Evolutionary conservation across 2,113 vertebrate species (phyloP).

Genomic region (Pitta sordida): DNA sequence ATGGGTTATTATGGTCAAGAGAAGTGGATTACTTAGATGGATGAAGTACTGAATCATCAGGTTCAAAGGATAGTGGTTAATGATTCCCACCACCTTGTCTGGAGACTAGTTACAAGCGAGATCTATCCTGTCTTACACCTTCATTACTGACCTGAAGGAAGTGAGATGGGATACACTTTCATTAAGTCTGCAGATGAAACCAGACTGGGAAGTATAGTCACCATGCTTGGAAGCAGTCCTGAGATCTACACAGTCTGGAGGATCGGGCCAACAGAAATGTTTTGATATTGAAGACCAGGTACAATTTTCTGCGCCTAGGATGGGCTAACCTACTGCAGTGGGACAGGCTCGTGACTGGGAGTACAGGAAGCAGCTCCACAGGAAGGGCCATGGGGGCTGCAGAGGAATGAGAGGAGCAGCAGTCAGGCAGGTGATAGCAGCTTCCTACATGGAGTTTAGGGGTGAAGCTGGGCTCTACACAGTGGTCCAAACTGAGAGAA

Average conservation of each 20-base stretch:
- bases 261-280: neutral
- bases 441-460: neutral
- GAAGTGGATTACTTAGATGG: neutral
- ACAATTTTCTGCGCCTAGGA: neutral
- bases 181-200: neutral
- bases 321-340: neutral
- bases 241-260: neutral
- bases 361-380: neutral
- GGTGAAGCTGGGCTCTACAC: neutral
- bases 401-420: neutral
- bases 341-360: neutral
- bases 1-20: neutral
- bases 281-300: neutral
- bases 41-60: neutral
- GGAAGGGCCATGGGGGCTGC: neutral
- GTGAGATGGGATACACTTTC: neutral
- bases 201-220: neutral
- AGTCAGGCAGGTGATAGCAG: neutral
- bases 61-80: neutral
- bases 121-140: neutral
- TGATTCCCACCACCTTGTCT: neutral
- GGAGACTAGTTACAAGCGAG: neutral
- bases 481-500: fast-evolving
- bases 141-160: neutral
- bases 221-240: neutral